Conservation (phyloP, 1,140 invertebrate species). For the Tribolium castaneum region DNA sequence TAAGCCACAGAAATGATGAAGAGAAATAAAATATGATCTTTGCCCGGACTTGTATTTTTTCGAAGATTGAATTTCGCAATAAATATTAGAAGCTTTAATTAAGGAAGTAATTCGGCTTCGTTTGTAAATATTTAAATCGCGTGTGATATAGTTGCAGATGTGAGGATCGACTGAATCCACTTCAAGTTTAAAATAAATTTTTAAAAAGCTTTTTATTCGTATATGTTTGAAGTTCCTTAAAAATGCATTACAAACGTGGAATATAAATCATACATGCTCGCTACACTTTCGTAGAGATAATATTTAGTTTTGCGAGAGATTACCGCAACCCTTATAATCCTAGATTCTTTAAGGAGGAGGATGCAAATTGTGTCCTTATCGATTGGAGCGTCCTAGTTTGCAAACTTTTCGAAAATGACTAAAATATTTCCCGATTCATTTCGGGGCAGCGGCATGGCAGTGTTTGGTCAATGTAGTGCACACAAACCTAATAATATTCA, state of each 20-base stretch:
- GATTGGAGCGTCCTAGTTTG: background rate
- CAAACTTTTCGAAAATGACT: background rate
- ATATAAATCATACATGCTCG: background rate
- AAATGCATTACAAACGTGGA: background rate
- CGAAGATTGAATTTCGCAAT: too few relatives aligned
- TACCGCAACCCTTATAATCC: slow-evolving; percentile 8
- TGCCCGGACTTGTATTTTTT: too few relatives aligned
- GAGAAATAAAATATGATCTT: too few relatives aligned
- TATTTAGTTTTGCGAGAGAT: background rate
- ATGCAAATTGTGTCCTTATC: background rate
- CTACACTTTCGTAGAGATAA: background rate
- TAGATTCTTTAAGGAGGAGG: background rate
- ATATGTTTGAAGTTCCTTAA: background rate
- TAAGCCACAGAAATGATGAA: too few relatives aligned
- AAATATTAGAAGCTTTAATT: too few relatives aligned
- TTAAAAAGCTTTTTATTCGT: background rate
- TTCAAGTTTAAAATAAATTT: background rate
- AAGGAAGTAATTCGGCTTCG: too few relatives aligned
- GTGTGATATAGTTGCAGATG: too few relatives aligned
- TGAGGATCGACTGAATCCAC: too few relatives aligned
- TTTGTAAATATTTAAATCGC: too few relatives aligned
- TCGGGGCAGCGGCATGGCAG: background rate
- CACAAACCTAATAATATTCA: too few relatives aligned
- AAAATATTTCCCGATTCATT: background rate
- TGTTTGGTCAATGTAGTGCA: background rate